A percentile compares a stretch with the other conserved stretches of the same genome.
Conservation (phyloP, 2,797 vertebrate species). For the Helarctos malayanus region DNA sequence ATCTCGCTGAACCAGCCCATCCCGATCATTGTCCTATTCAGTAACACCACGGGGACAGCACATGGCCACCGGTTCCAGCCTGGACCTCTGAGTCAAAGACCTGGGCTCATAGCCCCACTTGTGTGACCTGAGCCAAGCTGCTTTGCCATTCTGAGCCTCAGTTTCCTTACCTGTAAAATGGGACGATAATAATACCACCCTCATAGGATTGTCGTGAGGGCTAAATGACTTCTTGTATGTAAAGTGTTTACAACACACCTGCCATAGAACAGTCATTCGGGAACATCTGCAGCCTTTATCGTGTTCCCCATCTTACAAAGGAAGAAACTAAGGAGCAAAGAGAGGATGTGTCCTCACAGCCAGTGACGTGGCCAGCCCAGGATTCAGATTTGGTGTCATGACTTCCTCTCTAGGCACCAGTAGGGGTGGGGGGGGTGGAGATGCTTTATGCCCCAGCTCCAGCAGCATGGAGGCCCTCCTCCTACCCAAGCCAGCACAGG, state of each 20-base stretch:
- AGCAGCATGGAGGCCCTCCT: not conserved
- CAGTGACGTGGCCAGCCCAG: not conserved
- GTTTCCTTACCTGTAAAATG: not conserved
- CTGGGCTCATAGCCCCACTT: not conserved
- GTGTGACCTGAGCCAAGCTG: not conserved
- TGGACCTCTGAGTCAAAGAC: not conserved
- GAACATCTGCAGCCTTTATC: not conserved
- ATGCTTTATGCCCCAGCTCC: not conserved
- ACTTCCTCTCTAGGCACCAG: not conserved
- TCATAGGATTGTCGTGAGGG: not conserved
- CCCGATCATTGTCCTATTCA: not conserved
- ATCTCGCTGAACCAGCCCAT: not conserved
- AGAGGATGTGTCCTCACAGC: not conserved
- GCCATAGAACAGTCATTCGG: not conserved
- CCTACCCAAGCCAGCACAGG: not conserved
- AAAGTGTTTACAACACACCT: not conserved
- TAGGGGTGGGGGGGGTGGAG: no score
- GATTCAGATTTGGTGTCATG: not conserved
- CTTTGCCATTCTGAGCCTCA: not conserved
- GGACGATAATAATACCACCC: not conserved
- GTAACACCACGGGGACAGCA: not conserved
- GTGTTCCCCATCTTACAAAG: not conserved
- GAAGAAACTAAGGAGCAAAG: not conserved
- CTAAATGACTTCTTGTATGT: not conserved
- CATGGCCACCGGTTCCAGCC: not conserved